Base-by-base conservation (phyloP, 2,113 vertebrate genomes). In the Saccopteryx leptura region DNA sequence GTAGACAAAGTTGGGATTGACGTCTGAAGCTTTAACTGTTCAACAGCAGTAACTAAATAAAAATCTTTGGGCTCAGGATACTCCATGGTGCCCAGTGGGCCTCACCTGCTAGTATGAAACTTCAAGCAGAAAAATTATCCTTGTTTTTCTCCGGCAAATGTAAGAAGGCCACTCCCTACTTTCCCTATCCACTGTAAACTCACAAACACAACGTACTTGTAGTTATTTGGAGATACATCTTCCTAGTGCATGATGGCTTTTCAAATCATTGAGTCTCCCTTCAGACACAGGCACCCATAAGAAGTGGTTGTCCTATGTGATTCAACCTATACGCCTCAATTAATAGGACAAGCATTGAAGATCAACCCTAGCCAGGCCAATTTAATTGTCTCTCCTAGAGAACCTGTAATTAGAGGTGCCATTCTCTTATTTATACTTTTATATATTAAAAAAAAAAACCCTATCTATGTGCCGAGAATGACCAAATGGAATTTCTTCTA, bases 201-300 rank as follows among this genome's bases (percentile, higher is more conserved):
- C 11, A 39, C 3, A 21, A 75, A 13, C 21, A 50, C 0, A 56
- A 6, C 0, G 50, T 2, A 12, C 5, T 12, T 46, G 31, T 17
- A 52, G 9, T 52, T n/a, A 19, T 21, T 31, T n/a, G 52, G 54
- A n/a, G 24, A 50, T 39, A 1, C 26, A 9, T 31, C n/a, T 85
- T 48, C 8, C 19, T 71, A 4, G 23, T 4, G 31, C 65, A 12
- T 10, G 60, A 69, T 33, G 23, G 4, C 21, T 82, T 63, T 21
- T 14, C 13, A 2, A 48, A 54, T 11, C n/a, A 74, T 28, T 50
- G 5, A 5, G 2, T 28, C 23, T 71, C 10, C 23, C n/a, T 28
- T 28, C 1, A n/a, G 26, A 28, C 28, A 75, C 12, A 71, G 7
- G 14, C 6, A 63, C 5, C 13, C 48, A 17, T 24, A 52, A 63